A percentile compares a stretch with the other conserved stretches of the same genome.
phyloP scores from a whole-genome alignment of 2,888 invertebrate species.

The Ariolimax columbianus region DNA sequence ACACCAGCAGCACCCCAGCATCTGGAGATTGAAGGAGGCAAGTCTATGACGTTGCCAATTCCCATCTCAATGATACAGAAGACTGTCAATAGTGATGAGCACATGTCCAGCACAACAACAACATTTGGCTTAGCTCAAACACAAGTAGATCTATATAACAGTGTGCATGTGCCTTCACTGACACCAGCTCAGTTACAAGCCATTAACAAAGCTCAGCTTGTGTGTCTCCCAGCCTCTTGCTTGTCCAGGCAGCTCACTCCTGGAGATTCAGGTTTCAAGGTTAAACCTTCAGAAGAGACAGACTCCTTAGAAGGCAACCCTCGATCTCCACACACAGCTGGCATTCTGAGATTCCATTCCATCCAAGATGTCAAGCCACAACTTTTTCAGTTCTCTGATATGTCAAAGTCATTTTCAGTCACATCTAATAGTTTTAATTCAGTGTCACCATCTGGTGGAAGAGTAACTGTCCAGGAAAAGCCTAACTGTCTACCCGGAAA shows the following conservation, averaged over 20 bases:
- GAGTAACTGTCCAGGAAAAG: conserved; percentile 40
- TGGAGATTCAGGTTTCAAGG: conserved; percentile 7
- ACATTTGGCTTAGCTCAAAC: not conserved
- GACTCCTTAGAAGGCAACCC: conserved; percentile 20
- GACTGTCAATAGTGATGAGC: not conserved
- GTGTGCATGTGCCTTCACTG: not conserved
- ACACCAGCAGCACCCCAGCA: conserved; percentile 9
- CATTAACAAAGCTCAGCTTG: conserved; percentile 33
- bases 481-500: not conserved
- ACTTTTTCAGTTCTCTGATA: not conserved
- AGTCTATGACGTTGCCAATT: not conserved
- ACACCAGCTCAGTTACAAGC: conserved; percentile 25
- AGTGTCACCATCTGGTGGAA: conserved; percentile 14
- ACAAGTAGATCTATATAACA: not conserved
- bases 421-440: conserved; percentile 22
- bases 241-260: not conserved
- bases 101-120: not conserved
- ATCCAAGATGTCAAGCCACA: not conserved
- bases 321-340: conserved; percentile 16
- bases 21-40: not conserved
- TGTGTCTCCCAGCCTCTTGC: conserved; percentile 31
- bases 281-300: not conserved
- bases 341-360: conserved; percentile 21
- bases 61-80: conserved; percentile 18
- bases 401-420: conserved; percentile 29